Percentiles rank a stretch among this genome's conserved stretches.
phyloP scores from a whole-genome alignment of 2,797 vertebrate genomes.

The Mormyrus hasselquistii region DNA sequence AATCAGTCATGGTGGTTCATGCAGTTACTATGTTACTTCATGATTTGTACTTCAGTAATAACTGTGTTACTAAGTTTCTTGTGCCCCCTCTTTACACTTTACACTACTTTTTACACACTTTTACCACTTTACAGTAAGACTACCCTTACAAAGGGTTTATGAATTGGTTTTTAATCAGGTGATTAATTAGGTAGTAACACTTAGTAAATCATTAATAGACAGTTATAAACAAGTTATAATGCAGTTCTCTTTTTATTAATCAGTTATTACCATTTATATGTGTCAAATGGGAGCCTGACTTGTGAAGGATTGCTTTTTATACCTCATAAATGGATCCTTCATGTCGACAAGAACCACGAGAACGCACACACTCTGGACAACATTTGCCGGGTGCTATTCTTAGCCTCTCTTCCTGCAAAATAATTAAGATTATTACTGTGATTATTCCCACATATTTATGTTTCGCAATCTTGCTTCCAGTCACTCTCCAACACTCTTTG shows the following conservation, averaged over 20 bases:
- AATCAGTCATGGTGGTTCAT: neutral
- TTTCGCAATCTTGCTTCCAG: neutral
- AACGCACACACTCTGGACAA: slow-evolving; percentile 73
- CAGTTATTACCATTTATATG: neutral
- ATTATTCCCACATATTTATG: neutral
- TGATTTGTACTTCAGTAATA: neutral
- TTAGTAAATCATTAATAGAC: neutral
- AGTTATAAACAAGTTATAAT: neutral
- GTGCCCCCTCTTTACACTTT: neutral
- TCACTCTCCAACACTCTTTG: neutral
- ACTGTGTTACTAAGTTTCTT: neutral
- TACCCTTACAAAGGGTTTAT: neutral
- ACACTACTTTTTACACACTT: too few species aligned
- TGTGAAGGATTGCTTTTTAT: slow-evolving; percentile 44
- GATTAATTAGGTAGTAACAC: neutral
- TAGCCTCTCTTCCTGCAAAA: slow-evolving; percentile 72
- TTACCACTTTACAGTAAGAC: neutral
- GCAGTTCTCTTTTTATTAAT: neutral
- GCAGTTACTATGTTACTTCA: neutral
- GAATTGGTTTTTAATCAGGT: neutral
- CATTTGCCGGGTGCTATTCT: slow-evolving; percentile 74
- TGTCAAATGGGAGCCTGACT: neutral
- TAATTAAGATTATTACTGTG: slow-evolving; percentile 20
- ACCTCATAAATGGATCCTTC: slow-evolving; percentile 68
- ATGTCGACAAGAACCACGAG: slow-evolving; percentile 66